These are phyloP conservation scores for Helobdella robusta DNA, from an alignment of 2,888 invertebrate species.

Conservation along the genomic window DNA sequence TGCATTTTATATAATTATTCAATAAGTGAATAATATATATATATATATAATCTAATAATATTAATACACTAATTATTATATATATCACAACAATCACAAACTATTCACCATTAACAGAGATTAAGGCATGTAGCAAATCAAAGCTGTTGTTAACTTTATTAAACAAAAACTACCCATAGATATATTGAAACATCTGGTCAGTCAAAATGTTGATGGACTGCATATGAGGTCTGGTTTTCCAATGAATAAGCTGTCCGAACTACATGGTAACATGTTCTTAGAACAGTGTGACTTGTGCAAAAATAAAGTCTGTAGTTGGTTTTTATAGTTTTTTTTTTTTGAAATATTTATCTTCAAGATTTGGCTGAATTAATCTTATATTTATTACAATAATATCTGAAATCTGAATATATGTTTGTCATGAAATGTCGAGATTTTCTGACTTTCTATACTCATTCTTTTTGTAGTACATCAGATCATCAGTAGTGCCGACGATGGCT, in stretches of 20 bases:
- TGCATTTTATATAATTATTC: not conserved
- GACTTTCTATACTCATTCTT: no score
- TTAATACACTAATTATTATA: no score
- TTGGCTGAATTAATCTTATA: not conserved
- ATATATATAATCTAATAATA: no score
- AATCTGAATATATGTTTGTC: no score
- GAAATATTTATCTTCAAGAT: not conserved
- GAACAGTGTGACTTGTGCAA: conserved; percentile 80
- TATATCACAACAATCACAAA: no score
- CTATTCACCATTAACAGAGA: no score
- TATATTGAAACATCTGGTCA: conserved; percentile 71
- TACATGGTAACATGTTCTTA: conserved; percentile 96
- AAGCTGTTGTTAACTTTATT: not conserved
- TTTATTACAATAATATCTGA: no score
- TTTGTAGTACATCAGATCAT: conserved; percentile 42
- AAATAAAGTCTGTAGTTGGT: conserved; percentile 39
- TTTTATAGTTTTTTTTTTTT: not conserved
- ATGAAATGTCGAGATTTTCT: no score
- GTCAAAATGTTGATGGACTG: conserved; percentile 95
- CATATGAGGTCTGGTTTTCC: conserved; percentile 80
- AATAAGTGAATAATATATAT: no score
- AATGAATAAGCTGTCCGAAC: conserved; percentile 71
- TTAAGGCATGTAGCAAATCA: no score
- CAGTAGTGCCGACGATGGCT: conserved; percentile 45
- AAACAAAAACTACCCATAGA: conserved; percentile 38